phyloP scores from a whole-genome alignment of 2,113 vertebrate genomes.

The Brachyhypopomus occidentalis region DNA sequence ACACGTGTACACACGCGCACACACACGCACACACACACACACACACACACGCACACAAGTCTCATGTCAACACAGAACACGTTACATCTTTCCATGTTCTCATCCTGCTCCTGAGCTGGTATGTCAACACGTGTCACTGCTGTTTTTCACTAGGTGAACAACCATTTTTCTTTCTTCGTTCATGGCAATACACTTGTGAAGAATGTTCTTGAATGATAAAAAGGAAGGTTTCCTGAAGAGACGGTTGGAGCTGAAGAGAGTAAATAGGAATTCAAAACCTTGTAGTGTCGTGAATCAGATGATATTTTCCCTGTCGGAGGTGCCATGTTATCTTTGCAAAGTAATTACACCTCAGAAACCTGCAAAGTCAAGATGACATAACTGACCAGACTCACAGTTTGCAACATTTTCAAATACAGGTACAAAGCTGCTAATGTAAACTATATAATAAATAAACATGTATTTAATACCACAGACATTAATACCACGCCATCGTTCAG shows the following conservation, averaged over 20 bases:
- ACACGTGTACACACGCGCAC: slow-evolving; percentile 23
- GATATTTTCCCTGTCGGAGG: too few relatives aligned
- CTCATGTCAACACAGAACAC: slow-evolving; percentile 50
- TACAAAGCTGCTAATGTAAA: background rate
- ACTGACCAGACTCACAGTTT: background rate
- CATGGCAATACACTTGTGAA: background rate
- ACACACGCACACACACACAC: slow-evolving; percentile 44
- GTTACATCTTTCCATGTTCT: slow-evolving; percentile 39
- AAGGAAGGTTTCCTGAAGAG: background rate
- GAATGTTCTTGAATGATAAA: background rate
- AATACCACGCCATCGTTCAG: too few relatives aligned
- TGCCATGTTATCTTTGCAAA: too few relatives aligned
- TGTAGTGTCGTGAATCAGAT: too few relatives aligned
- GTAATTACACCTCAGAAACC: too few relatives aligned
- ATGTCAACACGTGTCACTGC: background rate
- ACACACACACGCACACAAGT: slow-evolving; percentile 46
- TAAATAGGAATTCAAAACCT: too few relatives aligned
- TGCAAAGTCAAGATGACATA: background rate
- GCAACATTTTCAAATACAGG: background rate
- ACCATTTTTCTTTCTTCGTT: background rate
- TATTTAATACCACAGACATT: too few relatives aligned
- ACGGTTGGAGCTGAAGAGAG: background rate
- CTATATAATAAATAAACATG: slow-evolving; percentile 14
- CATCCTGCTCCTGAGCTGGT: background rate
- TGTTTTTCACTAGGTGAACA: slow-evolving; percentile 29